Base-by-base conservation (phyloP, 64 coral and sea anemone genomes). In the Platygyra sinensis region DNA sequence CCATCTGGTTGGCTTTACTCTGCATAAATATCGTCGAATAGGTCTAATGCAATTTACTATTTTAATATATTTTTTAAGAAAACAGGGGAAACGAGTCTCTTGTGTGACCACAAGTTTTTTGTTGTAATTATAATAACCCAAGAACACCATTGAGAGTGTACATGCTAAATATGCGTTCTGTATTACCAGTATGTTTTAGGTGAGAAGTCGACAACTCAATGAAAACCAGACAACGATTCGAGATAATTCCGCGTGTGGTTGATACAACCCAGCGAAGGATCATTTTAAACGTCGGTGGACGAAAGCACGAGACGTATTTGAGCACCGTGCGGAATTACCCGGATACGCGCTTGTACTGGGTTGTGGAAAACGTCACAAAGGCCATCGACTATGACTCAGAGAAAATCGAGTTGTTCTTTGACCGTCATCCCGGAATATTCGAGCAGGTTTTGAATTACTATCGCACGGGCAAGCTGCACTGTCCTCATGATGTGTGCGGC, bases 361-460 rank as follows among this genome's bases (percentile, higher is more conserved):
- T 96, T 1, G 94, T 96, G 4, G 94, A 96, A 86, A 93, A 93
- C 54, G 94, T 96, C 17, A 89, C 94, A 24, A 89, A 80, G 69
- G 89, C 94, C 10, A 93, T 96, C 72, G 94, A 96, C 86, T 90
- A 96, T 42, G 87, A 93, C 54, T 96, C 91, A 49, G 94, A 96
- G 57, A 96, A 79, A 86, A 93, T 96, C 61, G 94, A 96, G 78
- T 52, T 96, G 5, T 96, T 96, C 72, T 96, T 96, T 30, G 94
- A 96, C 62, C 77, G 94, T 10, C 94, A 95, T 62, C 94, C 94
- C 24, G 89, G 89, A 22, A 95, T 95, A 80, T 96, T 96, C 20
- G 79, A 87, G 22, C 91, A 92, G 49, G 94, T 96, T 72, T 80
- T 96, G 55, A 96, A 96, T 69, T 96, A 96, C 67, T 96, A 96